phyloP scores from a whole-genome alignment of 2,113 vertebrate species.

The Rafetus swinhoei region DNA sequence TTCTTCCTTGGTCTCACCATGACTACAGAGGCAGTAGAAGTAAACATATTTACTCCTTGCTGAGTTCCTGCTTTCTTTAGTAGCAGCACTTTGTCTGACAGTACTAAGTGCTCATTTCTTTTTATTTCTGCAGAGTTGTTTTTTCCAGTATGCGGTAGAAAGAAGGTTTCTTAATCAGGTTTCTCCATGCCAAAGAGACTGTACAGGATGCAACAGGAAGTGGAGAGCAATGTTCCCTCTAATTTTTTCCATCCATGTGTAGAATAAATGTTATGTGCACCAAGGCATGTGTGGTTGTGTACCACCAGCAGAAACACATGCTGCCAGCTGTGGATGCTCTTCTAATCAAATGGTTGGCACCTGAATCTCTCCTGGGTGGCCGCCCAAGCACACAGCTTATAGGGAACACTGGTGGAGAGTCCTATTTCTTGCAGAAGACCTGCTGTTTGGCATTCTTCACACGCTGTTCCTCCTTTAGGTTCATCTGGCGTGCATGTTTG shows the following conservation, averaged over 20 bases:
- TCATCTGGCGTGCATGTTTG: constrained; percentile 82
- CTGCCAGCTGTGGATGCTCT: no score
- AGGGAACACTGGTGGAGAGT: neutral
- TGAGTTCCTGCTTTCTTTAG: no score
- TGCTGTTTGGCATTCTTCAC: constrained; percentile 88
- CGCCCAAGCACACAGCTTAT: no score
- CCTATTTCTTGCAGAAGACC: constrained; percentile 75
- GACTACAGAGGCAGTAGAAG: no score
- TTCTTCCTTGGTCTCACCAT: no score
- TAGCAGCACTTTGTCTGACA: constrained; percentile 8
- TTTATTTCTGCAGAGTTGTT: neutral
- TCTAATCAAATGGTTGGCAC: no score
- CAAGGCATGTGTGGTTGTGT: no score
- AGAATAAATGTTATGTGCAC: no score
- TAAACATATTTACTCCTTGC: no score
- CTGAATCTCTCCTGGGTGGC: no score
- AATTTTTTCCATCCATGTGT: no score
- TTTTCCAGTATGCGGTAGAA: constrained; percentile 40
- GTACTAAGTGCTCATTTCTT: constrained; percentile 40
- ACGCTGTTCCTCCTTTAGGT: constrained; percentile 91
- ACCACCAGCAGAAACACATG: no score
- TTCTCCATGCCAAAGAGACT: constrained; percentile 30
- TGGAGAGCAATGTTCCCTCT: neutral
- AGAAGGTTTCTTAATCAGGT: neutral
- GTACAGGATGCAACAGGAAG: constrained; percentile 7